phyloP scores from a whole-genome alignment of 2,888 invertebrate genomes.

The Lycaena phlaeas region DNA sequence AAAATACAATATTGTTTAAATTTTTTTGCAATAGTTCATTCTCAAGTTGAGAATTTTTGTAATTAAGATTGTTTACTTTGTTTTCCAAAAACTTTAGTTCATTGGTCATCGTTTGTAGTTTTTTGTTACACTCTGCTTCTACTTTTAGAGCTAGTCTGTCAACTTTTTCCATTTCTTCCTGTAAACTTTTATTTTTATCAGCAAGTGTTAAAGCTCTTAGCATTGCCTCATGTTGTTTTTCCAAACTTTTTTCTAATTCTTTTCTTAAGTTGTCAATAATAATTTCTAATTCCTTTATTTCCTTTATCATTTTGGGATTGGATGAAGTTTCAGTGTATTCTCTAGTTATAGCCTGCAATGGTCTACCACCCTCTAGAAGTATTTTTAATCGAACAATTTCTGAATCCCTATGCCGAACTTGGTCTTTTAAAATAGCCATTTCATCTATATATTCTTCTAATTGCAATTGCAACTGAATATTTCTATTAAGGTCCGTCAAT shows the following conservation, averaged over 20 bases:
- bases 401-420: constrained; percentile 73
- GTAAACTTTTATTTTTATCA: constrained; percentile 79
- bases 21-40: constrained; percentile 62
- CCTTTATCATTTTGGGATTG: constrained; percentile 72
- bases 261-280: constrained; percentile 64
- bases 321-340: constrained; percentile 77
- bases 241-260: constrained; percentile 69
- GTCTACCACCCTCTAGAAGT: constrained; percentile 81
- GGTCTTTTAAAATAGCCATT: constrained; percentile 44
- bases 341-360: constrained; percentile 73
- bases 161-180: constrained; percentile 80
- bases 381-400: constrained; percentile 80
- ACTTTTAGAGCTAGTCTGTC: constrained; percentile 82
- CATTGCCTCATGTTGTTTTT: constrained; percentile 87
- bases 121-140: constrained; percentile 82
- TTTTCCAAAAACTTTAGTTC: constrained; percentile 74
- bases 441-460: constrained; percentile 51
- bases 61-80: constrained; percentile 59
- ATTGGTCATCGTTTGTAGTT: constrained; percentile 74
- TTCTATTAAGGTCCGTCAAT: constrained; percentile 50
- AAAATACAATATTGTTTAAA: constrained; percentile 15
- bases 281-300: constrained; percentile 74
- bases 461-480: constrained; percentile 58
- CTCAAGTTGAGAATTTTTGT: constrained; percentile 67
- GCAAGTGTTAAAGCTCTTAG: constrained; percentile 80